A percentile compares a stretch with the other conserved stretches of the same genome.
phyloP scores from a whole-genome alignment of 2,888 invertebrate species.

The Latheticus oryzae region DNA sequence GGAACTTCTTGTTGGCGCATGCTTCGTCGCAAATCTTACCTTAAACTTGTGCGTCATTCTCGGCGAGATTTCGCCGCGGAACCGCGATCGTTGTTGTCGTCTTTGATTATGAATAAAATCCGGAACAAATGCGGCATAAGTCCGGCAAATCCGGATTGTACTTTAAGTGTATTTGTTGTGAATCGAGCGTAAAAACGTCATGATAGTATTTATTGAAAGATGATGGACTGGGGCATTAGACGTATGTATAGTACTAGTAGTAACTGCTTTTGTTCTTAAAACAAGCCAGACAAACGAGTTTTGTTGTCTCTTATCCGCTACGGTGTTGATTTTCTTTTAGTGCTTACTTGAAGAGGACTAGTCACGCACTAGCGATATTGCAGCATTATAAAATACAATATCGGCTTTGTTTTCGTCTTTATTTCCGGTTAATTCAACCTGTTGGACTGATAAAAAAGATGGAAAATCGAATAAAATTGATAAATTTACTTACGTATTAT shows the following conservation, averaged over 20 bases:
- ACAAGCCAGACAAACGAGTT: slow-evolving; percentile 48
- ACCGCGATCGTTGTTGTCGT: slow-evolving; percentile 43
- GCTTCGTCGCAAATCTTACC: slow-evolving; percentile 51
- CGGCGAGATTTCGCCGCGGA: slow-evolving; percentile 46
- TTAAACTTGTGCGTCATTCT: slow-evolving; percentile 51
- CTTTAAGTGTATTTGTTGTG: slow-evolving; percentile 25
- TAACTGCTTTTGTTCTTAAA: slow-evolving; percentile 32
- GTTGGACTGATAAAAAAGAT: too few species aligned
- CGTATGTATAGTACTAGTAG: slow-evolving; percentile 73
- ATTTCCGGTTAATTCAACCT: too few species aligned
- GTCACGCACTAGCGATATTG: too few species aligned
- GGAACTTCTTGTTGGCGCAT: slow-evolving; percentile 50
- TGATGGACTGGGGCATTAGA: slow-evolving; percentile 82
- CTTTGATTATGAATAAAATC: slow-evolving; percentile 38
- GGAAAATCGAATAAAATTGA: too few species aligned
- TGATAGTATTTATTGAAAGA: slow-evolving; percentile 60
- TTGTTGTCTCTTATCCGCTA: slow-evolving; percentile 44
- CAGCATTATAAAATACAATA: too few species aligned
- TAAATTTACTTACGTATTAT: too few species aligned
- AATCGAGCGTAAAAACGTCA: slow-evolving; percentile 4
- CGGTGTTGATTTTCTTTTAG: slow-evolving; percentile 53
- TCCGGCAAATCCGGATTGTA: slow-evolving; percentile 24
- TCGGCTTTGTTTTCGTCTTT: too few species aligned
- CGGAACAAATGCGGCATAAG: slow-evolving; percentile 18
- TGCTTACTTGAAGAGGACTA: slow-evolving; percentile 53